Conservation (phyloP, 2,888 invertebrate genomes). For the Siphonodentalium dalli region DNA sequence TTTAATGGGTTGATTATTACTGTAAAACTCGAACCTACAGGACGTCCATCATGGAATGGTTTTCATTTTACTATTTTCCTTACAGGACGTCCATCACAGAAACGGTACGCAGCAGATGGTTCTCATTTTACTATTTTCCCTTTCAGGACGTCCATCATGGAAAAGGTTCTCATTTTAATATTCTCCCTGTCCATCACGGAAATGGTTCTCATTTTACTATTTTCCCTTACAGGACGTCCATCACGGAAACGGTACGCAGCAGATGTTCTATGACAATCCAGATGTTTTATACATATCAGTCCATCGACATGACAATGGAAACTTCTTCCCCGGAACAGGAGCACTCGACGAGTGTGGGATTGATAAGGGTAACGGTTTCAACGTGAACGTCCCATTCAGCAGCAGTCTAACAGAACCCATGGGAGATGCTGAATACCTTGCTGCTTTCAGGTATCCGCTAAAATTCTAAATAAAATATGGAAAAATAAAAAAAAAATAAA, state of each 20-base stretch:
- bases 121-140: too few species aligned
- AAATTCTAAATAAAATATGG: background rate
- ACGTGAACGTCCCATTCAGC: constrained; percentile 96
- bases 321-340: constrained; percentile 99
- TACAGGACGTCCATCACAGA: constrained; percentile 94
- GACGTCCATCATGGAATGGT: too few species aligned
- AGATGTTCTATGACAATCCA: constrained; percentile 95
- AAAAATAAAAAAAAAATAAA: too few species aligned
- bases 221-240: constrained; percentile 85
- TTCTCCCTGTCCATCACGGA: background rate
- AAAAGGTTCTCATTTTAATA: too few species aligned
- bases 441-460: constrained; percentile 84
- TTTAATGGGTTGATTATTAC: too few species aligned
- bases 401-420: constrained; percentile 88
- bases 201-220: too few species aligned
- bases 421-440: constrained; percentile 92
- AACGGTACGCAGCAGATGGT: constrained; percentile 99
- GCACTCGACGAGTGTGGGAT: constrained; percentile 90
- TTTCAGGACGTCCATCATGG: too few species aligned
- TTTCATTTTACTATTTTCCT: too few species aligned
- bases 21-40: too few species aligned
- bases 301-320: constrained; percentile 99
- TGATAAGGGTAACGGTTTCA: constrained; percentile 88
- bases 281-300: constrained; percentile 94
- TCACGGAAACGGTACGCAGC: constrained; percentile 98